Conservation (phyloP, 2,888 invertebrate species). For the Ophion slaviceki region DNA sequence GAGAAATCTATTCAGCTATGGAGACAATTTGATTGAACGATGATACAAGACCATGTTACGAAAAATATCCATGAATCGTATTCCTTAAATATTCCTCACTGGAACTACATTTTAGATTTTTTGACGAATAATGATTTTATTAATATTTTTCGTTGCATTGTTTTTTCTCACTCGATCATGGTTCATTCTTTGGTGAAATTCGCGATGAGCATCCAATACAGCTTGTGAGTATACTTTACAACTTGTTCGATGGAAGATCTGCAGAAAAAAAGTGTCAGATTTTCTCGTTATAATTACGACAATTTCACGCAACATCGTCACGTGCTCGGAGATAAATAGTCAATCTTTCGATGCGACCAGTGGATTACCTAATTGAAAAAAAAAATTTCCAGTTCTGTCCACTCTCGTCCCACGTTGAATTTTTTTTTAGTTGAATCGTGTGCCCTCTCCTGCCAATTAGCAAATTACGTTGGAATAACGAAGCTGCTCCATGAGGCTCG, state of each 20-base stretch:
- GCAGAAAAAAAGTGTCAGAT: background rate
- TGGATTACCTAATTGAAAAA: constrained; percentile 5
- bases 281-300: background rate
- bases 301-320: background rate
- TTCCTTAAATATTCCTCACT: background rate
- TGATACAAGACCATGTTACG: background rate
- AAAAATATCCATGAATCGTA: background rate
- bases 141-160: background rate
- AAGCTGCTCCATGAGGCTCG: constrained; percentile 12
- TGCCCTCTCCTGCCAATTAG: constrained; percentile 44
- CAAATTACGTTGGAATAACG: constrained; percentile 55
- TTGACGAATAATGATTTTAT: background rate
- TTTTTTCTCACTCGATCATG: background rate
- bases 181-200: too few relatives aligned
- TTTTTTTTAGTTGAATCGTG: background rate
- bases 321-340: background rate
- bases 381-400: background rate
- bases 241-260: background rate
- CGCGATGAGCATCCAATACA: background rate
- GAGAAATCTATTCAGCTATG: background rate
- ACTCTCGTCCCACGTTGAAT: background rate
- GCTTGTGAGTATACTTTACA: background rate
- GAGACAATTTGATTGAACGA: background rate
- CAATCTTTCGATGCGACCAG: background rate
- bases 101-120: background rate